Conservation (phyloP, 2,888 invertebrate genomes). For the Melinopterus prodromus region DNA sequence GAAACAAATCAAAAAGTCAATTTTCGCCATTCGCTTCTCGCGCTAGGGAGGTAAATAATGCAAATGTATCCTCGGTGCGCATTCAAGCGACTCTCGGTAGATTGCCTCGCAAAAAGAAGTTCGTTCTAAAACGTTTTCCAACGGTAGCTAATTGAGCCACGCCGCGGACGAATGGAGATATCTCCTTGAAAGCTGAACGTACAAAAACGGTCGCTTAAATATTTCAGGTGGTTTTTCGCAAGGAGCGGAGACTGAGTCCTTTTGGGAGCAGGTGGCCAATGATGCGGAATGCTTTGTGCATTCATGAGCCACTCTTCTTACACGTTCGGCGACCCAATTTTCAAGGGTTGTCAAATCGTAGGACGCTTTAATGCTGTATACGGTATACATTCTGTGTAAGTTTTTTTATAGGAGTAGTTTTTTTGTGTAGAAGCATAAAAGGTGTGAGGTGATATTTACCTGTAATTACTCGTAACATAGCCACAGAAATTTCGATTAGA, state of each 20-base stretch:
- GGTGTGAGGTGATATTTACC: neutral
- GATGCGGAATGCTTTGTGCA: neutral
- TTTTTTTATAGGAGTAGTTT: neutral
- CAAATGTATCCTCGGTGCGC: neutral
- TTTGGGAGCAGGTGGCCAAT: neutral
- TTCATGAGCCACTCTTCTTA: neutral
- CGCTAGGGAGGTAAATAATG: neutral
- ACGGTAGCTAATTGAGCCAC: neutral
- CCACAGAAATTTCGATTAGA: neutral
- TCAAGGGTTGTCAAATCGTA: neutral
- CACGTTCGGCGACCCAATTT: neutral
- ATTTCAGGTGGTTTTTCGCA: neutral
- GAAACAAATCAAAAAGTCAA: slow-evolving; percentile 44
- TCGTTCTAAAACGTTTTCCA: neutral
- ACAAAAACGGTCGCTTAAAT: neutral
- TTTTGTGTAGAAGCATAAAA: too few relatives aligned
- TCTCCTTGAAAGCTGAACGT: neutral
- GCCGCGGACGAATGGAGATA: neutral
- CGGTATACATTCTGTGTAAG: too few relatives aligned
- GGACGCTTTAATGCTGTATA: neutral
- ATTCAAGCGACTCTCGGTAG: neutral
- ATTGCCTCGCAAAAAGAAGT: neutral
- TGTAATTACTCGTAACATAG: neutral
- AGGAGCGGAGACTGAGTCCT: neutral
- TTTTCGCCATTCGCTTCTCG: neutral